phyloP scores from a whole-genome alignment of 2,113 vertebrate species.

The Salvator merianae region DNA sequence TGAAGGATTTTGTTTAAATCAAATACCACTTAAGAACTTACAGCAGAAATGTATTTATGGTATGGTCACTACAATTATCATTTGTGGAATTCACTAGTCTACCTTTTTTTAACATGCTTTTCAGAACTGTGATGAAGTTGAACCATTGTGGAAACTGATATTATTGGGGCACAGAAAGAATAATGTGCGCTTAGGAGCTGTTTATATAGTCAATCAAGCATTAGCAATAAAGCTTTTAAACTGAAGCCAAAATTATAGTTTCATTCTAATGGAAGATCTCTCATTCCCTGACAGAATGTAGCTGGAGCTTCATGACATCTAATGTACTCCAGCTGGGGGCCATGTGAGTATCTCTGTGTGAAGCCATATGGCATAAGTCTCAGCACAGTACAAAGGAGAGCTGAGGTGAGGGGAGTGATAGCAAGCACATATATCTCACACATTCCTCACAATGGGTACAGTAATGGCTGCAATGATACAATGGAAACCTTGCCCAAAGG shows the following conservation, averaged over 20 bases:
- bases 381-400: too few species aligned
- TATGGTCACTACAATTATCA: too few species aligned
- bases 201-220: background rate
- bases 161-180: background rate
- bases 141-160: background rate
- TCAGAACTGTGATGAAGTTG: background rate
- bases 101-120: background rate
- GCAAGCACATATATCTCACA: too few species aligned
- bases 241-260: background rate
- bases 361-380: too few species aligned
- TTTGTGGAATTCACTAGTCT: background rate
- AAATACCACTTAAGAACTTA: background rate
- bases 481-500: too few species aligned
- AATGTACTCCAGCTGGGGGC: background rate
- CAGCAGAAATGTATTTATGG: background rate
- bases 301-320: background rate
- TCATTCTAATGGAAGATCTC: background rate
- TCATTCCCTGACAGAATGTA: background rate
- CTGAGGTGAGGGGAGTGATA: background rate
- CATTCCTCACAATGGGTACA: too few species aligned
- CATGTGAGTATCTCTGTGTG: too few species aligned
- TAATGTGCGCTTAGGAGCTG: background rate
- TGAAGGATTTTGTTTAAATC: background rate
- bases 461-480: too few species aligned
- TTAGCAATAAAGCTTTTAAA: background rate